phyloP scores from a whole-genome alignment of 1,140 invertebrate species.

The Mya arenaria region DNA sequence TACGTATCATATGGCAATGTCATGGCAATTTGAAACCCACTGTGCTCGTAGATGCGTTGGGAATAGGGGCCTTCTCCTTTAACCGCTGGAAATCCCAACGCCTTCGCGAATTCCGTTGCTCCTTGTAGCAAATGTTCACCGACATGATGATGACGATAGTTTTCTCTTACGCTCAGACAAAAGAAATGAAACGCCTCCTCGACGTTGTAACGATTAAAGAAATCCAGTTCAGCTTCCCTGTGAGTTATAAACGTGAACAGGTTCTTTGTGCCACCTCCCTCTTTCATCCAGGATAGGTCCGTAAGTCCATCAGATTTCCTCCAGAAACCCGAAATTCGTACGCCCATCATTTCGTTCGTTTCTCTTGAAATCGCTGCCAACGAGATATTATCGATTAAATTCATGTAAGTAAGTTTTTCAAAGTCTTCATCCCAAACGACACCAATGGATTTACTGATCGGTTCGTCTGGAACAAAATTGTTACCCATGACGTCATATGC shows the following conservation, averaged over 20 bases:
- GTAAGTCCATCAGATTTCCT: neutral
- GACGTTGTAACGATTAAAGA: neutral
- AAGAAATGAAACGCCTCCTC: slow-evolving; percentile 40
- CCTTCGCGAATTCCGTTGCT: neutral
- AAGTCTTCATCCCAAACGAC: too few species aligned
- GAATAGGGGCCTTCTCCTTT: slow-evolving; percentile 30
- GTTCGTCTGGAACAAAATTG: too few species aligned
- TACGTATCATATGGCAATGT: slow-evolving; percentile 29
- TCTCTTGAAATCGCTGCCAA: neutral
- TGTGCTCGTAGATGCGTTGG: slow-evolving; percentile 22
- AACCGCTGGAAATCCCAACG: slow-evolving; percentile 13
- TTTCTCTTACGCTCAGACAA: slow-evolving; percentile 10
- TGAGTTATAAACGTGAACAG: neutral
- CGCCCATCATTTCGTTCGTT: slow-evolving; percentile 16
- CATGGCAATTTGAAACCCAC: slow-evolving; percentile 12
- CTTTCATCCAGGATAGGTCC: neutral
- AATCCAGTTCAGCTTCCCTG: slow-evolving; percentile 18
- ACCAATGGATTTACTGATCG: too few species aligned
- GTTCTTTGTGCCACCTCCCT: neutral
- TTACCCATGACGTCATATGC: too few species aligned
- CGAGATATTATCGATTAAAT: slow-evolving; percentile 7
- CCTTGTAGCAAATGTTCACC: slow-evolving; percentile 1
- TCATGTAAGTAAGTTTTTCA: neutral
- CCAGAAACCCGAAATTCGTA: slow-evolving; percentile 1
- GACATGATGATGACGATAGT: slow-evolving; percentile 3